These are phyloP conservation scores for Apis laboriosa DNA, from an alignment of 1,140 invertebrate species.

Conservation along the genomic window DNA sequence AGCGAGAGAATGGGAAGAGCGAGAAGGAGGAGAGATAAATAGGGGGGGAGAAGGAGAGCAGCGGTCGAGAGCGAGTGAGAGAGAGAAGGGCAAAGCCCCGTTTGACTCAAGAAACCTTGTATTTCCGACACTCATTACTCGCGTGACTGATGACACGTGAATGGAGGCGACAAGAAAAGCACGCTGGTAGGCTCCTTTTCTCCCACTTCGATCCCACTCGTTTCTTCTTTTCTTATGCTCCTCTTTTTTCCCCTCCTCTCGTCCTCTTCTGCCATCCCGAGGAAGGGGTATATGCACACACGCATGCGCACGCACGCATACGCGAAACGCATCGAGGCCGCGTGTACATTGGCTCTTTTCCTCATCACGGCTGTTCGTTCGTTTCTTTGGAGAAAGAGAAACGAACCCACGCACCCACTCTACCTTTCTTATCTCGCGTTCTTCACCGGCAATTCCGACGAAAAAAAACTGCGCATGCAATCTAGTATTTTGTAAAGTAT, in stretches of 20 bases:
- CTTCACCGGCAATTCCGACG: slow-evolving; percentile 13
- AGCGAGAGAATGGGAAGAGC: slow-evolving; percentile 27
- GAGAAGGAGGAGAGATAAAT: slow-evolving; percentile 27
- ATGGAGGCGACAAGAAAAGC: slow-evolving; percentile 73
- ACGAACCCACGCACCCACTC: neutral
- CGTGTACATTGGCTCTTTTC: slow-evolving; percentile 35
- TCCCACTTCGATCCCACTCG: slow-evolving; percentile 18
- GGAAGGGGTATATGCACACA: too few relatives aligned
- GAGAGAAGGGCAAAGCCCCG: slow-evolving; percentile 47
- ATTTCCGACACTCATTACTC: slow-evolving; percentile 77
- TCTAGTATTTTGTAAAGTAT: slow-evolving; percentile 1
- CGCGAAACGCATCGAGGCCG: slow-evolving; percentile 25
- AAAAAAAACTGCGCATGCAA: slow-evolving; percentile 50
- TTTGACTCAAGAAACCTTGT: slow-evolving; percentile 70
- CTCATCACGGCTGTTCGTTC: slow-evolving; percentile 7
- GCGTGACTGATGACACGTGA: slow-evolving; percentile 77
- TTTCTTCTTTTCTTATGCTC: slow-evolving; percentile 18
- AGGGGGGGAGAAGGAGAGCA: neutral
- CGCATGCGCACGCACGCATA: neutral
- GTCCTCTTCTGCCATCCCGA: neutral
- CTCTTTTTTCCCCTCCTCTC: slow-evolving; percentile 9
- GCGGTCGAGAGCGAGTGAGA: neutral
- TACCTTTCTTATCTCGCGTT: neutral
- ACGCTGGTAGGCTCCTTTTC: slow-evolving; percentile 56
- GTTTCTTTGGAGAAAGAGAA: neutral